These are phyloP conservation scores for Rallus limicola DNA, from an alignment of 2,113 vertebrate genomes.

Conservation along the genomic window DNA sequence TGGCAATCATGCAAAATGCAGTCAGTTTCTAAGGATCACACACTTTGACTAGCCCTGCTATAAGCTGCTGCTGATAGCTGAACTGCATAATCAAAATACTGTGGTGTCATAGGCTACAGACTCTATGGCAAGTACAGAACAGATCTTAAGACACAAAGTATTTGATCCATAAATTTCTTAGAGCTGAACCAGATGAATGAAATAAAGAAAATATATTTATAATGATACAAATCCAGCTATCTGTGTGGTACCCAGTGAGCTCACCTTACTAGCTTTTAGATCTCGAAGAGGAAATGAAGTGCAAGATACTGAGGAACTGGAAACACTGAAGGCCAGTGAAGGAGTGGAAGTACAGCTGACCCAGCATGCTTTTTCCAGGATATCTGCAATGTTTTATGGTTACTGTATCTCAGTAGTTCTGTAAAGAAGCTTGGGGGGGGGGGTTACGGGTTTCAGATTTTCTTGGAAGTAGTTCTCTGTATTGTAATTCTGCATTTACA, in stretches of 20 bases:
- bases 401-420: not conserved
- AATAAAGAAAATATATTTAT: not conserved
- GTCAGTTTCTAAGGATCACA: not conserved
- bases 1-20: not conserved
- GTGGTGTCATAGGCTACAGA: not conserved
- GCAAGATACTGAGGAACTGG: not conserved
- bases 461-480: not conserved
- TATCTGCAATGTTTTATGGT: not conserved
- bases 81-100: not conserved
- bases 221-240: not conserved
- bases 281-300: not conserved
- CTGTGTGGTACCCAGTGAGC: not conserved
- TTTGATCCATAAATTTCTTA: not conserved
- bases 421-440: not conserved
- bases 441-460: not conserved
- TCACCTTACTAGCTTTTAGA: not conserved
- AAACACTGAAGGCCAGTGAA: not conserved
- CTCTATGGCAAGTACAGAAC: not conserved
- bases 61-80: not conserved
- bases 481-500: not conserved
- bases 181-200: not conserved
- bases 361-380: not conserved
- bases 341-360: not conserved
- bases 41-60: not conserved
- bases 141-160: not conserved